Conservation (phyloP, 2,888 invertebrate species). For the Sycophila texana region DNA sequence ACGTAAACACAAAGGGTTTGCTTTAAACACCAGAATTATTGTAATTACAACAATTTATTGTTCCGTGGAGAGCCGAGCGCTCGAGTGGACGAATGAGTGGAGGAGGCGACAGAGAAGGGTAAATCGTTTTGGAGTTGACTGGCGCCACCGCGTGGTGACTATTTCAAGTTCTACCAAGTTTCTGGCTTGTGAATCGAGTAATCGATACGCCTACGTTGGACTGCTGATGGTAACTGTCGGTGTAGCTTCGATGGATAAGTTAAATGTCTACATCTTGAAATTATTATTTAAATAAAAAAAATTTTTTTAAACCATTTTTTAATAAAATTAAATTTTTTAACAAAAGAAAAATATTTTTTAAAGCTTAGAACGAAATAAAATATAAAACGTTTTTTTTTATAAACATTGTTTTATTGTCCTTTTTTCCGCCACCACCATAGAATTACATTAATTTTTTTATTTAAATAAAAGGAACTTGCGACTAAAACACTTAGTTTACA, state of each 20-base stretch:
- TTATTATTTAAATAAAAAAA: no score
- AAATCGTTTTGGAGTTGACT: not conserved
- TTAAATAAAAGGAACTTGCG: not conserved
- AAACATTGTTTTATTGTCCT: conserved; percentile 24
- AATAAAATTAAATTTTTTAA: no score
- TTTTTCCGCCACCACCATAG: conserved; percentile 32
- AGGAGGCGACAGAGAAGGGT: not conserved
- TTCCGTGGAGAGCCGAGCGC: conserved; percentile 47
- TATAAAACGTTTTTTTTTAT: not conserved
- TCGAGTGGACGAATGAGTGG: not conserved
- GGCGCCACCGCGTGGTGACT: not conserved
- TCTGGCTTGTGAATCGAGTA: no score
- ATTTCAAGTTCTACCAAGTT: no score
- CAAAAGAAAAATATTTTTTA: no score
- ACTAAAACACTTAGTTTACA: not conserved
- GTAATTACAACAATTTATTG: conserved; percentile 73
- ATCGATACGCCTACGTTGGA: no score
- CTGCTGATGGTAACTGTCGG: no score
- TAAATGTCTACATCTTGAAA: no score
- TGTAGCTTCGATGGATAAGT: no score
- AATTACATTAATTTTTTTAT: conserved; percentile 1
- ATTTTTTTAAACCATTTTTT: no score
- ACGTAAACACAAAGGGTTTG: conserved; percentile 65
- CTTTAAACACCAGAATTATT: conserved; percentile 69
- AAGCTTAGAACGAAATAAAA: no score